Percentiles rank a stretch among this genome's conserved stretches.
phyloP scores from a whole-genome alignment of 2,113 vertebrate genomes.

The Chaetorhynchus papuensis region DNA sequence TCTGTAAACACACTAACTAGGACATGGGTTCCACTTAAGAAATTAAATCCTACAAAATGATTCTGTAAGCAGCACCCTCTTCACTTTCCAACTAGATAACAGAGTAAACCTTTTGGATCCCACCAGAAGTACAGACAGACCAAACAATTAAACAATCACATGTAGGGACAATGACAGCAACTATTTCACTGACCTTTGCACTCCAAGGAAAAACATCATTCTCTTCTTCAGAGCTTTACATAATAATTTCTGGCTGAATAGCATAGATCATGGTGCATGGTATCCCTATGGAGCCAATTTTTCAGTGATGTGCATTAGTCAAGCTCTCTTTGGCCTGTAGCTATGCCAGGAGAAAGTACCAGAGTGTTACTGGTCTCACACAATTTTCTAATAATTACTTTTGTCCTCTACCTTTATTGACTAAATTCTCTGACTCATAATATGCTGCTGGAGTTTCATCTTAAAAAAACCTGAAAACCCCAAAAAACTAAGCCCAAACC shows the following conservation, averaged over 20 bases:
- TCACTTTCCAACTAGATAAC: background rate
- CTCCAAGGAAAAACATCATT: background rate
- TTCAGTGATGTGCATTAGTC: background rate
- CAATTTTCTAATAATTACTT: background rate
- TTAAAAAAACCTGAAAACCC: background rate
- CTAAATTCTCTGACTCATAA: background rate
- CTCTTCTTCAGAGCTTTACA: background rate
- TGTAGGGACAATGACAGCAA: background rate
- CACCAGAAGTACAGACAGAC: background rate
- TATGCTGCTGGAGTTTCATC: background rate
- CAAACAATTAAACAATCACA: background rate
- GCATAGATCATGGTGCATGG: background rate
- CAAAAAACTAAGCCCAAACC: background rate
- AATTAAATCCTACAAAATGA: background rate
- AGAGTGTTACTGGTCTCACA: background rate
- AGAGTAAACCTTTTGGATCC: background rate
- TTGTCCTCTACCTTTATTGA: background rate
- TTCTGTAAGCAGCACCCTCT: background rate
- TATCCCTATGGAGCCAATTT: rapidly evolving
- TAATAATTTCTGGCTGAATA: background rate
- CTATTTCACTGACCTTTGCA: background rate
- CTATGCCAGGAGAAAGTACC: background rate
- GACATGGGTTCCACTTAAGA: background rate
- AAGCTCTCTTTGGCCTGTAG: background rate
- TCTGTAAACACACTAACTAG: background rate